Conservation (phyloP, 2,113 vertebrate species). For the Pedionomus torquatus region DNA sequence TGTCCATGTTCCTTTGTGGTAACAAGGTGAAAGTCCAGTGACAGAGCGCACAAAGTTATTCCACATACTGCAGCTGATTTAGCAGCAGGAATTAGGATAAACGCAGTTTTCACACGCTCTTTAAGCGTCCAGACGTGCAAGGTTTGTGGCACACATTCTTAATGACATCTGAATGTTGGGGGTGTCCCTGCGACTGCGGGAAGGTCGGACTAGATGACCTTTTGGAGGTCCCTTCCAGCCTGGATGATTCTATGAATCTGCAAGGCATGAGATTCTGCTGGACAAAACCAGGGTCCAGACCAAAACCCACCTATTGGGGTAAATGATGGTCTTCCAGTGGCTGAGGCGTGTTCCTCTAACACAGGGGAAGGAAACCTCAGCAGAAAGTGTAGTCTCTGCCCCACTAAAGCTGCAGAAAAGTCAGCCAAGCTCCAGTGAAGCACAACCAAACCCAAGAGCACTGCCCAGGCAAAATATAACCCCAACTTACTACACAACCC, state of each 20-base stretch:
- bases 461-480: not conserved
- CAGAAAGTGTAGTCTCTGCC: not conserved
- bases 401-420: not conserved
- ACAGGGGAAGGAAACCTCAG: not conserved
- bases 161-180: not conserved
- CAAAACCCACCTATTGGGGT: not conserved
- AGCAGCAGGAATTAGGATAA: not conserved
- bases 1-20: not conserved
- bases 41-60: not conserved
- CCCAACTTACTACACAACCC: not conserved
- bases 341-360: not conserved
- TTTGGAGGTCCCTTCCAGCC: no score
- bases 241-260: no score
- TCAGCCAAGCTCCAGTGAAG: not conserved
- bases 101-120: not conserved
- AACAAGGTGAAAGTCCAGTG: constrained; percentile 24
- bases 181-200: no score
- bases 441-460: not conserved
- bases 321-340: not conserved
- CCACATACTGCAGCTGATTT: not conserved
- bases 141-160: not conserved
- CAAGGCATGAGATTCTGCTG: not conserved
- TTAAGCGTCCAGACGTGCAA: not conserved
- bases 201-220: no score
- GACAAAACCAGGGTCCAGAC: not conserved